Conservation (phyloP, 2,113 vertebrate species). For the Macrotus californicus region DNA sequence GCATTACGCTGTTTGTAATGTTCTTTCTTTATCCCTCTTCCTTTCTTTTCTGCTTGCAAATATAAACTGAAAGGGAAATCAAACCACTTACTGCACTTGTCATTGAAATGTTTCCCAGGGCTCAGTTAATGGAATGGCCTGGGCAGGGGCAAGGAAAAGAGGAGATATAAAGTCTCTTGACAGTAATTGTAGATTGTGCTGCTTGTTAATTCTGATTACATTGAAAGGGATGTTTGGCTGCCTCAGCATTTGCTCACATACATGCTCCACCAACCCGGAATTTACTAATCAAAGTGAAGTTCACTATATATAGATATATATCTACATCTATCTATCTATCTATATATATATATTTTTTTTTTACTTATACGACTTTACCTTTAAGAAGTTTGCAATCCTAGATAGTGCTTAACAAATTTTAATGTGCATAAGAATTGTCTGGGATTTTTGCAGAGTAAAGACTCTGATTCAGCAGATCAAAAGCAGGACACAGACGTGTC, state of each 20-base stretch:
- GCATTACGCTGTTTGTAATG: slow-evolving; percentile 75
- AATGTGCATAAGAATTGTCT: not conserved
- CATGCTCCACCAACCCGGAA: not conserved
- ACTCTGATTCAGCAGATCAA: not conserved
- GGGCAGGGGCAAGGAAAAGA: not conserved
- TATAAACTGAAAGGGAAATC: slow-evolving; percentile 67
- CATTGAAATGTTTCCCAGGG: slow-evolving; percentile 51
- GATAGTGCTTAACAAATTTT: not conserved
- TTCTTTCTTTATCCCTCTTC: slow-evolving; percentile 73
- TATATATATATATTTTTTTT: too few species aligned
- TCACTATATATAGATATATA: not conserved
- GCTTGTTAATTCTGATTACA: slow-evolving; percentile 47
- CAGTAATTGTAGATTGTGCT: slow-evolving; percentile 16
- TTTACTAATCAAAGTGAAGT: not conserved
- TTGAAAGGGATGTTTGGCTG: slow-evolving; percentile 8
- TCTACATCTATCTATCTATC: too few species aligned
- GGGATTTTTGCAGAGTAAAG: not conserved
- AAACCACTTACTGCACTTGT: slow-evolving; percentile 52
- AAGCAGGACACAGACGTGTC: not conserved
- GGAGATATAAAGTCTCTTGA: slow-evolving; percentile 53
- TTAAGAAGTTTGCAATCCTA: not conserved
- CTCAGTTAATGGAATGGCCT: slow-evolving; percentile 42
- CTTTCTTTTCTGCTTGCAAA: slow-evolving; percentile 70
- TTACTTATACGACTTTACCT: not conserved
- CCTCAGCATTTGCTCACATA: not conserved